A percentile compares a stretch with the other conserved stretches of the same genome.
Evolutionary conservation across 2,113 vertebrate genomes (phyloP).

Genomic region (Pedetes capensis): DNA sequence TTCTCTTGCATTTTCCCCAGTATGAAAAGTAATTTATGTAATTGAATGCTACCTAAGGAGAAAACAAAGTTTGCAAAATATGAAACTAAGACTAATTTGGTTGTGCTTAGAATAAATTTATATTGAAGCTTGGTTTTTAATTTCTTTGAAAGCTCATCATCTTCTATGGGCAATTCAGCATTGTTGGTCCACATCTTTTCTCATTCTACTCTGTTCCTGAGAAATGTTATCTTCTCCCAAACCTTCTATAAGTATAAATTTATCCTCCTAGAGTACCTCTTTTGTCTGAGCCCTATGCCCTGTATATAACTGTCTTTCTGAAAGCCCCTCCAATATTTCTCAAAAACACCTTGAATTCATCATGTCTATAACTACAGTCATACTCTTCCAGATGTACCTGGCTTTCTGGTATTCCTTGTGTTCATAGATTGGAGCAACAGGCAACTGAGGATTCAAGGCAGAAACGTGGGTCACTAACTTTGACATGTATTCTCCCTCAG

Average conservation of each 20-base stretch:
- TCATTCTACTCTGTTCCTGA: not conserved
- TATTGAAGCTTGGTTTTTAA: slow-evolving; percentile 11
- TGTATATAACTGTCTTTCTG: not conserved
- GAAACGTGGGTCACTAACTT: not conserved
- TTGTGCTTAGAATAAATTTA: slow-evolving; percentile 37
- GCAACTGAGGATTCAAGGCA: not conserved
- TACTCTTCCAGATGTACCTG: not conserved
- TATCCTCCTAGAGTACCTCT: not conserved
- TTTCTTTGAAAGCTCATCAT: not conserved
- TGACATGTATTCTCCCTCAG: not conserved
- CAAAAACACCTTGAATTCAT: not conserved
- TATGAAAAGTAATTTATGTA: slow-evolving; percentile 35
- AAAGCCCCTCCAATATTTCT: not conserved
- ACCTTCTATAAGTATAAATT: not conserved
- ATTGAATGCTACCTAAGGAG: slow-evolving; percentile 29
- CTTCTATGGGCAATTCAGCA: not conserved
- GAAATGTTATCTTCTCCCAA: not conserved
- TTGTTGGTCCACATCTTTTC: not conserved
- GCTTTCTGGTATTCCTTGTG: not conserved
- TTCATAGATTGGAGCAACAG: not conserved
- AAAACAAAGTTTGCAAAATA: slow-evolving; percentile 43
- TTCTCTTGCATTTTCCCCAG: slow-evolving; percentile 28
- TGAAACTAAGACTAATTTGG: not conserved
- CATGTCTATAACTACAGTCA: not conserved
- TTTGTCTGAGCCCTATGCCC: not conserved